Percentiles rank a stretch among this genome's conserved stretches.
phyloP scores from a whole-genome alignment of 1,140 invertebrate genomes.

The Sarcophaga bullata region DNA sequence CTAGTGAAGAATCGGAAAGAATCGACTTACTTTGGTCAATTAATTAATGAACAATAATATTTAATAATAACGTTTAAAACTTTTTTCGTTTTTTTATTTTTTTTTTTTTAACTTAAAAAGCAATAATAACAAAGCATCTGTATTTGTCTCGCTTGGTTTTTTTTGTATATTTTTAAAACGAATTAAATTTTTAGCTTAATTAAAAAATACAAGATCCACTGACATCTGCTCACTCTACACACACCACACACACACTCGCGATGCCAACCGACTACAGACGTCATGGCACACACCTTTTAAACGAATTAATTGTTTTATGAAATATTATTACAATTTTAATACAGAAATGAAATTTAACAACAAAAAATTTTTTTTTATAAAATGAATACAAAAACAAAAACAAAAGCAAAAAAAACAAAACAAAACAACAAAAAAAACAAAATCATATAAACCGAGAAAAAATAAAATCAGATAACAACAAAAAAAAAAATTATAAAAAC shows the following conservation, averaged over 20 bases:
- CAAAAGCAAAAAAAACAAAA: background rate
- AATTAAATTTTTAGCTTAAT: slow-evolving; percentile 12
- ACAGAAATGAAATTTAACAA: slow-evolving; percentile 2
- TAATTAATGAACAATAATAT: slow-evolving; percentile 39
- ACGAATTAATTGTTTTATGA: slow-evolving; percentile 32
- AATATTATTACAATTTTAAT: slow-evolving; percentile 31
- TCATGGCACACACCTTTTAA: background rate
- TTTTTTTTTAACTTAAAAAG: no score
- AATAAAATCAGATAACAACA: no score
- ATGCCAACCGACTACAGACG: background rate
- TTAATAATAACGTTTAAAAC: slow-evolving; percentile 32
- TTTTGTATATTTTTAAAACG: background rate
- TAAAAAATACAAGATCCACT: background rate
- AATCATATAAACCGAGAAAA: no score
- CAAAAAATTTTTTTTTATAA: background rate
- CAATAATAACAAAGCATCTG: no score
- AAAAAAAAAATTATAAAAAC: no score
- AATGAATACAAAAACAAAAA: background rate
- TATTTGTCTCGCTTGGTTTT: background rate
- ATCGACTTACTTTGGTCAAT: slow-evolving; percentile 15
- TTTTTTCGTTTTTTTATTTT: background rate
- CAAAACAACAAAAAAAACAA: background rate
- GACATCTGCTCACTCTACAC: background rate
- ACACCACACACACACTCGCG: no score
- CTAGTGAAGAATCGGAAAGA: background rate